phyloP scores from a whole-genome alignment of 1,140 invertebrate species.

The Neodiprion pinetum region DNA sequence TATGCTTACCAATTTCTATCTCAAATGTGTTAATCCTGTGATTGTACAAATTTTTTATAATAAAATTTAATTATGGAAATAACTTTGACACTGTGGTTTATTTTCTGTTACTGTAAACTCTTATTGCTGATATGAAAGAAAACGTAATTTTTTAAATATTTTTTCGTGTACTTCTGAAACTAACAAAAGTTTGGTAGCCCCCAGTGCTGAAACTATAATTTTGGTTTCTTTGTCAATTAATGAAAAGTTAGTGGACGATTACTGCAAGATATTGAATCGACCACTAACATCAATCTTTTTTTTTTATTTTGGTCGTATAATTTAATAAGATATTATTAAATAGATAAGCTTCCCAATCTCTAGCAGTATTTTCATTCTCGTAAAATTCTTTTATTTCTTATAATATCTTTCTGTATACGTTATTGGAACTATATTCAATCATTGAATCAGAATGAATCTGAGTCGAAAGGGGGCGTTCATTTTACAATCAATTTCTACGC shows the following conservation, averaged over 20 bases:
- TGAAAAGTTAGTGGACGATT: too few relatives aligned
- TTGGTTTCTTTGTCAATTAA: too few relatives aligned
- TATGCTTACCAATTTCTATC: neutral
- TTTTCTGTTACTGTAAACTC: neutral
- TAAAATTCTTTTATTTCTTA: neutral
- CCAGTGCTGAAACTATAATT: too few relatives aligned
- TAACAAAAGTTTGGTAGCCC: too few relatives aligned
- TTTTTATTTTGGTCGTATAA: too few relatives aligned
- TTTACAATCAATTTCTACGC: neutral
- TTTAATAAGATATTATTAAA: too few relatives aligned
- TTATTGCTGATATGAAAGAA: neutral
- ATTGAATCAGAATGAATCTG: neutral
- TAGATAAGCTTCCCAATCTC: neutral
- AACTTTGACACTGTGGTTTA: neutral
- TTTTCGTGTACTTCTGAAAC: neutral
- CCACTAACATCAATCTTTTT: neutral
- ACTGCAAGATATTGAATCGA: neutral
- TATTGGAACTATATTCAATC: neutral
- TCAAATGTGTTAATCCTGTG: neutral
- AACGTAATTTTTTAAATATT: neutral
- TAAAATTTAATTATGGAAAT: neutral
- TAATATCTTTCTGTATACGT: neutral
- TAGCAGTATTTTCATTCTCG: neutral
- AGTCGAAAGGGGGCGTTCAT: neutral
- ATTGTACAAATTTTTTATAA: constrained; percentile 4